A percentile compares a stretch with the other conserved stretches of the same genome.
These are phyloP conservation scores for Pygoscelis antarcticus DNA, from an alignment of 2,113 vertebrate species.

Conservation along the genomic window DNA sequence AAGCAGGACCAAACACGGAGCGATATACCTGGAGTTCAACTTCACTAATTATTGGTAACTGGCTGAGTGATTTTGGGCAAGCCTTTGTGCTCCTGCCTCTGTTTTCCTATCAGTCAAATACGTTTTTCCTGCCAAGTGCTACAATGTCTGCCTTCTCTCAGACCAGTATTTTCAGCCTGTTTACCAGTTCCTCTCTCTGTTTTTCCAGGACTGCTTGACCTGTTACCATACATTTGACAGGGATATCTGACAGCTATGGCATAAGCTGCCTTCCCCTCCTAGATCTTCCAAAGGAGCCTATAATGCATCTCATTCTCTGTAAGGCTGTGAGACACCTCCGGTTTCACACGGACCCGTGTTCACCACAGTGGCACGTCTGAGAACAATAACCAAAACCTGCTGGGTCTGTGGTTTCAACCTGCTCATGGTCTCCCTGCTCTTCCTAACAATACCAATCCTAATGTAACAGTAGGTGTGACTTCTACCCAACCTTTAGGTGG, in stretches of 20 bases:
- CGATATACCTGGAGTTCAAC: rapidly evolving
- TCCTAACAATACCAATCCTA: background rate
- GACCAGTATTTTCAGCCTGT: background rate
- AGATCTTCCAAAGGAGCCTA: background rate
- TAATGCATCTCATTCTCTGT: background rate
- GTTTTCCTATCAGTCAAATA: background rate
- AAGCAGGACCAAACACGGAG: background rate
- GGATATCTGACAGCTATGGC: background rate
- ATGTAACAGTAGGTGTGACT: background rate
- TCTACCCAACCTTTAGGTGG: background rate
- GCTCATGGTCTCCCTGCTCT: background rate
- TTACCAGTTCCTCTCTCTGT: background rate
- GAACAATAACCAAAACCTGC: background rate
- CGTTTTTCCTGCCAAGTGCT: background rate
- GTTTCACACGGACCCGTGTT: rapidly evolving
- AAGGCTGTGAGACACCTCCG: background rate
- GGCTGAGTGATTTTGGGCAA: background rate
- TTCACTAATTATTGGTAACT: background rate
- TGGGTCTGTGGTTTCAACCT: background rate
- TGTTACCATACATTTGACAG: background rate
- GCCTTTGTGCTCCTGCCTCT: background rate
- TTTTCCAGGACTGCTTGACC: background rate
- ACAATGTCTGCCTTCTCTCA: background rate
- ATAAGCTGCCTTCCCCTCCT: background rate
- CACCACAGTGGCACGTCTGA: rapidly evolving